Conservation (phyloP, 2,113 vertebrate species). For the Podocnemis expansa region DNA sequence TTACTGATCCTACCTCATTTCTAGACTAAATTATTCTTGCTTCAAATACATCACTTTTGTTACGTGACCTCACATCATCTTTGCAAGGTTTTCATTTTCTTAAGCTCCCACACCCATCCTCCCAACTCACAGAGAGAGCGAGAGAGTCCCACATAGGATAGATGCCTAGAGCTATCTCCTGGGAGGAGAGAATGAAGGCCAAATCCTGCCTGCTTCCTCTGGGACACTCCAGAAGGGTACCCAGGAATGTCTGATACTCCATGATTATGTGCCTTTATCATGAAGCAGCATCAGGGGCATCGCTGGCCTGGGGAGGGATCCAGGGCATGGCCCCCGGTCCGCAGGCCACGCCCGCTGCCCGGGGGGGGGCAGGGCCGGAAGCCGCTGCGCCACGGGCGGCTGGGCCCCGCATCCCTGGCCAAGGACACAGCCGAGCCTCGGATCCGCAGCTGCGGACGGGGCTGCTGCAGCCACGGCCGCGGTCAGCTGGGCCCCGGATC, state of each 20-base stretch:
- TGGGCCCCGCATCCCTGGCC: too few species aligned
- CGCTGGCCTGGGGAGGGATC: too few species aligned
- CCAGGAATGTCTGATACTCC: neutral
- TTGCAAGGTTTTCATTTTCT: neutral
- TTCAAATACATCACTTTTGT: neutral
- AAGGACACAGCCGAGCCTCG: too few species aligned
- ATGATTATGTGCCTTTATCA: neutral
- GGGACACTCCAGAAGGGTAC: neutral
- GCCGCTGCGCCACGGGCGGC: too few species aligned
- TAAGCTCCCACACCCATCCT: fast-evolving
- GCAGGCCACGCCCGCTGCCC: too few species aligned
- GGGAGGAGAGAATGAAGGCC: neutral
- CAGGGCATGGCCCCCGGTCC: too few species aligned
- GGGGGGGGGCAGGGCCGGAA: too few species aligned
- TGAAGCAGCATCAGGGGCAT: too few species aligned
- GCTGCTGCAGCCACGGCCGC: too few species aligned
- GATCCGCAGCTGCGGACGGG: too few species aligned
- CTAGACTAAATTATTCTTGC: neutral
- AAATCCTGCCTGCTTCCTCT: neutral
- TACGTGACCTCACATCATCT: neutral
- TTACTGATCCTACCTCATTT: neutral
- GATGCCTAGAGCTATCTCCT: neutral
- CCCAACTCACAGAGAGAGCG: neutral
- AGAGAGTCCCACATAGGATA: neutral
- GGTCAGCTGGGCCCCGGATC: too few species aligned